phyloP scores from a whole-genome alignment of 2,113 vertebrate genomes.

The Pristiophorus japonicus region DNA sequence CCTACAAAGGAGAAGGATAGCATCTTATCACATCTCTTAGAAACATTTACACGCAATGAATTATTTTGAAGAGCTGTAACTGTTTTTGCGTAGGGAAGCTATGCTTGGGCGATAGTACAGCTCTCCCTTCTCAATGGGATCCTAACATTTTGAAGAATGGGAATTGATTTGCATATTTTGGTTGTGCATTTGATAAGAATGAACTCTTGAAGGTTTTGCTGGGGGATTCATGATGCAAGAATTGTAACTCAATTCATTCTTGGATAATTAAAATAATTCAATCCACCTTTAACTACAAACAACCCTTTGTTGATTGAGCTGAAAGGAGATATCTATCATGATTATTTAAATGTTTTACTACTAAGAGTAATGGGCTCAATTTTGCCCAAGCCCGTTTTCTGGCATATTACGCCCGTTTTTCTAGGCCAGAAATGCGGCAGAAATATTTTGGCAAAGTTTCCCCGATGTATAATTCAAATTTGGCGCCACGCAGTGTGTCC shows the following conservation, averaged over 20 bases:
- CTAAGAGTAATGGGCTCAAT: too few relatives aligned
- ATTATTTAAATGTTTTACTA: conserved; percentile 9
- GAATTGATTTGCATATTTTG: background rate
- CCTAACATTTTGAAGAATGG: background rate
- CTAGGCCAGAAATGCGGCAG: too few relatives aligned
- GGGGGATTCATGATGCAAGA: background rate
- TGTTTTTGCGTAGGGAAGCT: background rate
- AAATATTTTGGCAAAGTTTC: too few relatives aligned
- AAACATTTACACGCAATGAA: background rate
- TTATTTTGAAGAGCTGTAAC: background rate
- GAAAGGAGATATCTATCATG: background rate
- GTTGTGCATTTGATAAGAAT: background rate
- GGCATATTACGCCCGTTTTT: too few relatives aligned
- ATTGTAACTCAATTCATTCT: background rate
- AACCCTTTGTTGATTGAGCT: background rate
- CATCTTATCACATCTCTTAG: background rate
- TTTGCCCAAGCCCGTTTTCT: too few relatives aligned
- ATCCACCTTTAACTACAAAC: background rate
- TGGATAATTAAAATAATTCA: background rate
- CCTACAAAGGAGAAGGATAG: background rate
- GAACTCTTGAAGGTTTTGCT: background rate
- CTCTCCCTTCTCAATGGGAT: background rate
- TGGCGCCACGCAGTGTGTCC: too few relatives aligned
- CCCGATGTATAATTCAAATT: too few relatives aligned
- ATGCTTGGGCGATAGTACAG: background rate